phyloP scores from a whole-genome alignment of 1,140 invertebrate genomes.

The Popillia japonica region DNA sequence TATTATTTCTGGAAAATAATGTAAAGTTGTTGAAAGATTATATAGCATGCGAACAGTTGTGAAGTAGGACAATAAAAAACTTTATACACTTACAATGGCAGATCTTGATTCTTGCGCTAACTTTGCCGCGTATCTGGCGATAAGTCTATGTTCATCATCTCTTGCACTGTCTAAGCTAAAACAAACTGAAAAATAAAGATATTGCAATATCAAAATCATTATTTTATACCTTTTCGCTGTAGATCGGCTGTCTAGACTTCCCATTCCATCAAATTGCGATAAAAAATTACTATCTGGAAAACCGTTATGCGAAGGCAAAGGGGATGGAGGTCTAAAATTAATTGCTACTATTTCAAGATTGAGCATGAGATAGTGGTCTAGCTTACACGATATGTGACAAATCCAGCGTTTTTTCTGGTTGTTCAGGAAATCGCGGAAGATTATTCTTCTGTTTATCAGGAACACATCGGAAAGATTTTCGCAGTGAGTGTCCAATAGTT shows the following conservation, averaged over 20 bases:
- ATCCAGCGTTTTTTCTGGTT: conserved; percentile 93
- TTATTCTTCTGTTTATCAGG: conserved; percentile 84
- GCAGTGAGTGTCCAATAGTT: conserved; percentile 91
- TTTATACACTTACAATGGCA: conserved; percentile 71
- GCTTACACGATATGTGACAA: conserved; percentile 93
- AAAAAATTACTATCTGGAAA: conserved; percentile 76
- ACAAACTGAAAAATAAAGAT: conserved; percentile 20
- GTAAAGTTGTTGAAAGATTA: not conserved
- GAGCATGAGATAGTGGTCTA: conserved; percentile 54
- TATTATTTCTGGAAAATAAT: not conserved
- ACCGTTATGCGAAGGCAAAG: conserved; percentile 87
- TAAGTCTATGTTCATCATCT: conserved; percentile 96
- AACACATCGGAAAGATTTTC: conserved; percentile 96
- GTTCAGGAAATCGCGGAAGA: conserved; percentile 87
- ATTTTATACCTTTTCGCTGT: conserved; percentile 68
- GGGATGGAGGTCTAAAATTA: conserved; percentile 78
- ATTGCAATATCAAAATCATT: conserved; percentile 32
- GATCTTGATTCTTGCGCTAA: conserved; percentile 89
- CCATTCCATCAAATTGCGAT: conserved; percentile 77
- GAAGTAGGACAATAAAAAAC: not conserved
- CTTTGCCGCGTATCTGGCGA: conserved; percentile 93
- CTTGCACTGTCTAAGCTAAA: conserved; percentile 67
- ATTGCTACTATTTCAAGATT: conserved; percentile 23
- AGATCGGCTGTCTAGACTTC: conserved; percentile 82
- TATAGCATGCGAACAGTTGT: not conserved